Evolutionary conservation across 2,888 invertebrate species (phyloP).

Genomic region (Drosophila tripunctata): DNA sequence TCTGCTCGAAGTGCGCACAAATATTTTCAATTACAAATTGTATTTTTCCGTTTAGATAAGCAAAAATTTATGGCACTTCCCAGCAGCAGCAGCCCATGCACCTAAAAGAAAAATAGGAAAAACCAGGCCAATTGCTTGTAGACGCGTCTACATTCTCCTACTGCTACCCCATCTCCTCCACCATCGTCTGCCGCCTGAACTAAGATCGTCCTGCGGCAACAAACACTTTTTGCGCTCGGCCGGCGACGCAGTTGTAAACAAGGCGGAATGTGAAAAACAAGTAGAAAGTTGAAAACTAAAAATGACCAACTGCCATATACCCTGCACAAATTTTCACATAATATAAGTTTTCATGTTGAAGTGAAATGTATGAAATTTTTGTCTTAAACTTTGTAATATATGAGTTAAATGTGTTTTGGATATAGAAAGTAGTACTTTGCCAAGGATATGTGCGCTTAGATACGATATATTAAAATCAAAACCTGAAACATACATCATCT

Average conservation of each 20-base stretch:
- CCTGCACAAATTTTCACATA: too few relatives aligned
- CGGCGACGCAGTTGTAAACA: conserved; percentile 76
- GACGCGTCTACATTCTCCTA: background rate
- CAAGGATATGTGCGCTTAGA: too few relatives aligned
- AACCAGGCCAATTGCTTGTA: conserved; percentile 31
- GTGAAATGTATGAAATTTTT: too few relatives aligned
- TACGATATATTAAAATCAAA: too few relatives aligned
- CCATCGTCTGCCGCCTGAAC: background rate
- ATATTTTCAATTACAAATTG: conserved; percentile 79
- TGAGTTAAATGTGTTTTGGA: too few relatives aligned
- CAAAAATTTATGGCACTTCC: conserved; percentile 76
- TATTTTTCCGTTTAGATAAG: conserved; percentile 79
- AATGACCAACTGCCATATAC: background rate
- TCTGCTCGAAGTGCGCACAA: conserved; percentile 52
- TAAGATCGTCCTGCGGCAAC: conserved; percentile 68
- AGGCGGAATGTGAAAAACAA: conserved; percentile 36
- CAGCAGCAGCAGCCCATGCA: conserved; percentile 22
- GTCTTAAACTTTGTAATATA: too few relatives aligned
- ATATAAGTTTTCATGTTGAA: too few relatives aligned
- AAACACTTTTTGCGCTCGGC: conserved; percentile 75
- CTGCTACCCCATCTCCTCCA: background rate
- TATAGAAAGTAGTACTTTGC: too few relatives aligned
- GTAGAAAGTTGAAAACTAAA: background rate
- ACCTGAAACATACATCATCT: too few relatives aligned
- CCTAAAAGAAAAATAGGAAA: background rate